Evolutionary conservation across 2,113 vertebrate genomes (phyloP), one percentile per base, ranked within the genome.

Genomic region (Strix aluco): DNA sequence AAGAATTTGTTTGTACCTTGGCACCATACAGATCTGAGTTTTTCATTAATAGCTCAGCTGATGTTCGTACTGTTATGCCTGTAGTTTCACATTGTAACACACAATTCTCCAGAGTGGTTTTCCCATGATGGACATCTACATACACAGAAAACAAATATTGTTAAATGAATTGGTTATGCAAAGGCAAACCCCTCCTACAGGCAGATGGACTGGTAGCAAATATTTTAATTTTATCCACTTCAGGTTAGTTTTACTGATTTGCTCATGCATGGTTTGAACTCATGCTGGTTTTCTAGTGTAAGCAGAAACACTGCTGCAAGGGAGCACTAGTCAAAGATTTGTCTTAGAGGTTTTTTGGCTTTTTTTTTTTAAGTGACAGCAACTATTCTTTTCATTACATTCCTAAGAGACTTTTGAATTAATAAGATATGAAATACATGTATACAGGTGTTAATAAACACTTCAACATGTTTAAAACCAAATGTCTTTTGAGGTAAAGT

Each of bases 21-120:
- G 99, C 99, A 69, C 99, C 99, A 57, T 99, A 99, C 36, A 99
- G 98, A 96, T 99, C 99, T 9, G 99, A 99, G 94, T 99, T 99
- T 77, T 98, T 99, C 99, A 99, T 99, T 65, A 97, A 58, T 13
- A 99, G 97, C 34, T 98, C 98, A 62, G 99, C 99, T 16, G 99
- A 98, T 5, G 98, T 99, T 52, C 99, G 98, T 18, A 99, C 98
- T 3, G 99, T 98, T 79, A 99, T 98, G 6, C 99, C 99, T 3
- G 99, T 99, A 19, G 99, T 99, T 89, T 99, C 99, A 89, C 99
- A 99, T 34, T 99, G 99, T 40, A 99, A 96, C 61, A 99, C 99
- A 81, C 99, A 99, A 92, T 99, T 99, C 95, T 99, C 99, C 98
- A 99, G 90, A 20, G 97, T 97, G 25, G 99, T 98, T 93, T 98